Evolutionary conservation across 1,140 invertebrate genomes (phyloP), one percentile per base, ranked within the genome.

Genomic region (Wasmannia auropunctata): DNA sequence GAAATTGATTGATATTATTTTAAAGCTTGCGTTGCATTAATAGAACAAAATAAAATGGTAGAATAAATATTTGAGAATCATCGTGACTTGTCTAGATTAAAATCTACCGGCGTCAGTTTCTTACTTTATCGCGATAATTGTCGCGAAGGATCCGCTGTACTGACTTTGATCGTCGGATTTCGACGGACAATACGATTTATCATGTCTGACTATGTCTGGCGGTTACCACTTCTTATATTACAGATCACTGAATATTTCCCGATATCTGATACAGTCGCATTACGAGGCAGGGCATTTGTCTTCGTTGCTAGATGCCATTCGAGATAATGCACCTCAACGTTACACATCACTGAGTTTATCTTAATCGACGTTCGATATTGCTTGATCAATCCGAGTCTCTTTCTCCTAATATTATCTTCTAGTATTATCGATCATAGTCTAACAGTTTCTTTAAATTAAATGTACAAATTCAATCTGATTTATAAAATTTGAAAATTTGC

Each of bases 131-230:
- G 1, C 5, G 34, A 14, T 49, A 51, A 72, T 34, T 51, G 28
- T 72, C 28, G 10, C 28, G 4, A 31, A 51, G 10, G 11, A 74
- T 74, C 28, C 37, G 7, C 25, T 19, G n/a, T n/a, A 56, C 16
- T 56, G 49, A 74, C 49, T 40, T 22, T 19, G 31, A 54, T 56
- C n/a, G 49, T 6, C 3, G n/a, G 31, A 74, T 56, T 74, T 34
- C 70, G 31, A 74, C 10, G n/a, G 31, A 74, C 28, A 74, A 72
- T 70, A 31, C 11, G 25, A 56, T 74, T 22, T 74, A 74, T 74
- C 1, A 74, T 11, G 49, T 51, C n/a, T 16, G 14, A 74, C 31
- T 19, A 37, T 74, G n/a, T 56, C 28, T 37, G 31, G 28, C 70
- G 49, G 14, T 37, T 40, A 43, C 14, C 22, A 69, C 37, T 69